Base-by-base conservation (phyloP, 2,888 invertebrate genomes). In the Stramonita haemastoma region DNA sequence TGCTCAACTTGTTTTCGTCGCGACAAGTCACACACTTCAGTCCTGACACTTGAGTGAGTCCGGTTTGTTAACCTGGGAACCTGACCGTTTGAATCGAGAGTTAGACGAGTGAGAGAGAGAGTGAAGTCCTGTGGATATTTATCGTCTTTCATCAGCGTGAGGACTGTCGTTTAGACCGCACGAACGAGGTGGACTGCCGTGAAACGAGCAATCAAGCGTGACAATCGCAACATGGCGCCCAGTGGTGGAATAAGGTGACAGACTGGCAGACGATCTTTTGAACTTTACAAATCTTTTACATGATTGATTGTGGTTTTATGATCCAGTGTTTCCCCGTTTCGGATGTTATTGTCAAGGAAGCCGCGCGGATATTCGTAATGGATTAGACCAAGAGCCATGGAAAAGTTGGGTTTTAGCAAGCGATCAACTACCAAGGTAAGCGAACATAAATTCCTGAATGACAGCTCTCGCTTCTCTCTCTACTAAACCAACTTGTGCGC, bases 151-250 rank as follows among this genome's bases (percentile, higher is more conserved):
- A 32, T 86, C 57, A 66, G 36, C 36, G 46, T 83, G 36, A 19
- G 32, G 22, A 46, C 34, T 73, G 73, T 26, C 73, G 70, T 46
- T 36, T 36, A 46, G 57, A 46, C 32, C 73, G 11, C 22, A 5
- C 13, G 22, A 57, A 66, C 73, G 73, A 57, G 70, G 22, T 87
- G 26, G 73, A 29, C 57, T 73, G 81, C 60, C 46, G 87, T 81
- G 32, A 81, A 56, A 29, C 46, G 60, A 19, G 57, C 87, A 56
- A n/a, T 73, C 36, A 57, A 81, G 87, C 87, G 87, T 87, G 87
- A 87, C 22, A n/a, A 29, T n/a, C 79, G 81, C 29, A 87, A 87
- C 87, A 87, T 87, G 87, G 87, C 87, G 87, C 87, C 87, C 77
- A 87, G 87, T 60, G 46, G 87, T 34, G 87, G 87, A 29, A 22